A percentile compares a stretch with the other conserved stretches of the same genome.
phyloP scores from a whole-genome alignment of 2,797 vertebrate species.

The Spondyliosoma cantharus region DNA sequence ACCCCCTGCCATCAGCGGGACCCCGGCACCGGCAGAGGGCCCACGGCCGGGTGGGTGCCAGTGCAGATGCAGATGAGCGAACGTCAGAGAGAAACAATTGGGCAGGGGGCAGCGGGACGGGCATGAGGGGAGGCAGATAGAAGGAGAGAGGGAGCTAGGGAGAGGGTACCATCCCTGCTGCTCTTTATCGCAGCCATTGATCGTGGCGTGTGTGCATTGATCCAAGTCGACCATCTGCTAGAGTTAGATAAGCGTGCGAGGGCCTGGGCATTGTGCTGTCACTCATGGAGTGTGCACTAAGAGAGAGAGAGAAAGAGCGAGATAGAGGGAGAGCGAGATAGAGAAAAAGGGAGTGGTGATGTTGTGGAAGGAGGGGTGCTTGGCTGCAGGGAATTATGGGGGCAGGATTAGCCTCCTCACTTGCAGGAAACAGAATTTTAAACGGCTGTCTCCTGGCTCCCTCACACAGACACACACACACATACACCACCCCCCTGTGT shows the following conservation, averaged over 20 bases:
- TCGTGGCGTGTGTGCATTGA: conserved; percentile 99
- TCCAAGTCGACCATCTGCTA: conserved; percentile 99
- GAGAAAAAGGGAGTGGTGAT: conserved; percentile 92
- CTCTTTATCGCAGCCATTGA: conserved; percentile 99
- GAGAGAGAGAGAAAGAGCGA: conserved; percentile 81
- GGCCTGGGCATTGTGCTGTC: conserved; percentile 99
- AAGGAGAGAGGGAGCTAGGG: conserved; percentile 79
- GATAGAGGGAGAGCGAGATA: conserved; percentile 77
- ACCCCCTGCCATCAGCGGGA: conserved; percentile 73
- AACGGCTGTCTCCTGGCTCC: conserved; percentile 91
- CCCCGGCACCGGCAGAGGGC: conserved; percentile 67
- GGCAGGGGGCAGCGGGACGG: conserved; percentile 82
- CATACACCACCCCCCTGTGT: conserved; percentile 58
- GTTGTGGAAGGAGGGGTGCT: conserved; percentile 92
- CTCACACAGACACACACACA: conserved; percentile 76
- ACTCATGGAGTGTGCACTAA: conserved; percentile 91
- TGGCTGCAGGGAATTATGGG: conserved; percentile 99
- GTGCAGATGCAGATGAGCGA: conserved; percentile 83
- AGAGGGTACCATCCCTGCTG: conserved; percentile 97
- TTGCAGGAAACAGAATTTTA: conserved; percentile 99
- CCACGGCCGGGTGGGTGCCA: conserved; percentile 75
- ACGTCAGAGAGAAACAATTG: conserved; percentile 83
- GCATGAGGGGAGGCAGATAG: conserved; percentile 83
- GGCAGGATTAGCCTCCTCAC: conserved; percentile 99
- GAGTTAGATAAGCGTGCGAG: conserved; percentile 99